Evolutionary conservation across 2,797 vertebrate species (phyloP).

Genomic region (Brachymystax lenok): DNA sequence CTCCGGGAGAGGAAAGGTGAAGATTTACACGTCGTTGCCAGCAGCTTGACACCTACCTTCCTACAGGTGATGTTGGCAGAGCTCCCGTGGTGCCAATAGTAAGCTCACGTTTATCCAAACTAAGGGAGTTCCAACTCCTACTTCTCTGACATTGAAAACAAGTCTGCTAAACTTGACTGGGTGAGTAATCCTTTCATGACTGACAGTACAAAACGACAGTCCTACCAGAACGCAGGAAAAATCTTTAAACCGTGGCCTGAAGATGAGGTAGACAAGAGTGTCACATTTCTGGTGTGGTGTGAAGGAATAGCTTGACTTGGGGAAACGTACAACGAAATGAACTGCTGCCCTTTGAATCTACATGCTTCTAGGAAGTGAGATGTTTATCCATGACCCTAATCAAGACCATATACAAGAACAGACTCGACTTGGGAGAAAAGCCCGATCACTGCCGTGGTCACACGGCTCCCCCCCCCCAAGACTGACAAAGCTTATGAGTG

Average conservation of each 20-base stretch:
- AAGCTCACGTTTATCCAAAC: slow-evolving; percentile 26
- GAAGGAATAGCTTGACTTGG: slow-evolving; percentile 19
- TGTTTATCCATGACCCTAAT: neutral
- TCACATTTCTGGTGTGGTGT: slow-evolving; percentile 33
- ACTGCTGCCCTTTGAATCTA: slow-evolving; percentile 30
- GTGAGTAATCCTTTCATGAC: slow-evolving; percentile 28
- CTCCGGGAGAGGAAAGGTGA: slow-evolving; percentile 34
- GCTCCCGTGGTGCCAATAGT: slow-evolving; percentile 15
- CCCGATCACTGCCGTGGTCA: neutral
- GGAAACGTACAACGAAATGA: slow-evolving; percentile 20
- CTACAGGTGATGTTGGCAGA: slow-evolving; percentile 7
- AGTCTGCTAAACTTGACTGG: slow-evolving; percentile 28
- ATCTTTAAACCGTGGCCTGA: slow-evolving; percentile 14
- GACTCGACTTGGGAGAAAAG: neutral
- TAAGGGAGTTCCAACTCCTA: slow-evolving; percentile 15
- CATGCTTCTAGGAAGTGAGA: neutral
- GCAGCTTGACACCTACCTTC: slow-evolving; percentile 20
- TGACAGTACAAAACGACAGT: slow-evolving; percentile 28
- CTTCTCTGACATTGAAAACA: slow-evolving; percentile 25
- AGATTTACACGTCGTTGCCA: slow-evolving; percentile 20
- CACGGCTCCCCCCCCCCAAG: neutral
- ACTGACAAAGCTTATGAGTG: neutral
- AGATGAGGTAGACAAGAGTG: slow-evolving; percentile 29
- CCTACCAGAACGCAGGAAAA: slow-evolving; percentile 18
- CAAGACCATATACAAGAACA: neutral